These are phyloP conservation scores for Pangasius macronema DNA, from an alignment of 2,797 vertebrate species.

Conservation along the genomic window DNA sequence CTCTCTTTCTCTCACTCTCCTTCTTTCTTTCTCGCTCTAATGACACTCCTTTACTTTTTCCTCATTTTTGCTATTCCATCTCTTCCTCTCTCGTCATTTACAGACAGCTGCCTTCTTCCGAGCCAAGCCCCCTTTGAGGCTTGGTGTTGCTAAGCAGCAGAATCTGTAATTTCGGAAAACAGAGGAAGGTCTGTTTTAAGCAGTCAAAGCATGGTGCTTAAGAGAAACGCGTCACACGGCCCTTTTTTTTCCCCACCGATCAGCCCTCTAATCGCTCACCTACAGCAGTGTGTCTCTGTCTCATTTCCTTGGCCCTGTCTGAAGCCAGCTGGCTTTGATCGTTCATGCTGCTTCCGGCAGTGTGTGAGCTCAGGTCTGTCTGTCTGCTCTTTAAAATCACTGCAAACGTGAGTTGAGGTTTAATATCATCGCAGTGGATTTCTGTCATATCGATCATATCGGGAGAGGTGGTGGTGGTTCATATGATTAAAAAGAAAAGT, in stretches of 20 bases:
- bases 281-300: constrained; percentile 15
- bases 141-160: constrained; percentile 77
- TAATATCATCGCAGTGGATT: neutral
- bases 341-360: neutral
- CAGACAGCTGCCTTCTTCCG: constrained; percentile 65
- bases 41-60: neutral
- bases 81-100: constrained; percentile 54
- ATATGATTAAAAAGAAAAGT: neutral
- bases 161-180: constrained; percentile 67
- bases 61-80: constrained; percentile 19
- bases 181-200: constrained; percentile 63
- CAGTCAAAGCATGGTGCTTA: constrained; percentile 65
- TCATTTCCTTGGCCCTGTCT: neutral
- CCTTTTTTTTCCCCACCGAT: constrained; percentile 32
- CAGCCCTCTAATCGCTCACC: constrained; percentile 54
- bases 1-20: neutral
- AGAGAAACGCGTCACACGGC: constrained; percentile 30
- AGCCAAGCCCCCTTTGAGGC: constrained; percentile 66
- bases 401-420: neutral
- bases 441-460: neutral
- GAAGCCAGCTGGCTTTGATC: constrained; percentile 3
- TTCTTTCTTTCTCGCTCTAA: constrained; percentile 16
- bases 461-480: neutral
- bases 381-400: neutral
- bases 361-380: neutral